These are phyloP conservation scores for Nesoenas mayeri DNA, from an alignment of 2,113 vertebrate species.

Conservation along the genomic window DNA sequence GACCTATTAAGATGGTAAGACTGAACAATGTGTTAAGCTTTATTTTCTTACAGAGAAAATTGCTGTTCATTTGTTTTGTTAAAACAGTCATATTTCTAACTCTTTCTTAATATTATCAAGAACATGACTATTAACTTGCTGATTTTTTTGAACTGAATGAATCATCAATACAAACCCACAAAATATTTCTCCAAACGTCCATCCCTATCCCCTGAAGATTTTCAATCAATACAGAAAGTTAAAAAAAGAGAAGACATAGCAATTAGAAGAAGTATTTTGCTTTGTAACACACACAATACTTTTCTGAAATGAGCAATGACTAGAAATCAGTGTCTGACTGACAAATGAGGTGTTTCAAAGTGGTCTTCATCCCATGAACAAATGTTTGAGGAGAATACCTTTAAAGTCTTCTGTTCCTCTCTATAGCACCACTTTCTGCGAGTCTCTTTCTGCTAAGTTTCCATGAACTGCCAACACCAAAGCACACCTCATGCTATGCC, in stretches of 20 bases:
- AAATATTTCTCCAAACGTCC: neutral
- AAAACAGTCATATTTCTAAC: neutral
- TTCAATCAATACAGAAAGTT: neutral
- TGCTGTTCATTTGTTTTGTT: accelerated
- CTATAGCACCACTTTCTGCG: neutral
- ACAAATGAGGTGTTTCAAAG: neutral
- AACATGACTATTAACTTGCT: neutral
- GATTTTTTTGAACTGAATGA: neutral
- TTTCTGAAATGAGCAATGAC: neutral
- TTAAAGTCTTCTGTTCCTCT: neutral
- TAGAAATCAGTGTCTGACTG: neutral
- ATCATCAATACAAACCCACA: neutral
- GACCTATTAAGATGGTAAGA: neutral
- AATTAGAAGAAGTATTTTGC: neutral
- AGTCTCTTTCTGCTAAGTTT: neutral
- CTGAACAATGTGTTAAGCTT: neutral
- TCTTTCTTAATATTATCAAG: neutral
- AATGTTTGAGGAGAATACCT: neutral
- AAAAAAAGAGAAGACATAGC: neutral
- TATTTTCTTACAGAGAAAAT: neutral
- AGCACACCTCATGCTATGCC: neutral
- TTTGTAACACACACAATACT: neutral
- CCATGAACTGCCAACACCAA: neutral
- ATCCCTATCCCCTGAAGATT: neutral
- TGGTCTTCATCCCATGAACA: neutral